A percentile compares a stretch with the other conserved stretches of the same genome.
Conservation (phyloP, 2,113 vertebrate genomes). For the Hypanus sabinus region DNA sequence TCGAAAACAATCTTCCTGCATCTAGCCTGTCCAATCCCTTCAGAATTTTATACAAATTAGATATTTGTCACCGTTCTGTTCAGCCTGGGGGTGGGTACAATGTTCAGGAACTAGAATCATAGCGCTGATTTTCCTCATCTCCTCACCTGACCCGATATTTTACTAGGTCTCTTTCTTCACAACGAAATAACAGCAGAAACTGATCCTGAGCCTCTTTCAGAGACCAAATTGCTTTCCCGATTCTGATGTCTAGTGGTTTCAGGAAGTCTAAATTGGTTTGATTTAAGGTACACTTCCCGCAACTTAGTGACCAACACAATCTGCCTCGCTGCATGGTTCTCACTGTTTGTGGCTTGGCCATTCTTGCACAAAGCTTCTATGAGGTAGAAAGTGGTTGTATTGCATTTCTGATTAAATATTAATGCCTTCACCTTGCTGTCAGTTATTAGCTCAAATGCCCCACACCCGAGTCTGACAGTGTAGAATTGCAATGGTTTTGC, state of each 20-base stretch:
- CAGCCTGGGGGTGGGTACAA: not conserved
- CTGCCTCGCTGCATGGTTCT: not conserved
- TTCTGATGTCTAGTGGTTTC: not conserved
- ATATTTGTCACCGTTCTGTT: not conserved
- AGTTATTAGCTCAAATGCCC: not conserved
- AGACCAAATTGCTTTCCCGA: not conserved
- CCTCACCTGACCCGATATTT: not conserved
- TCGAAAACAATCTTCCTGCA: too few relatives aligned
- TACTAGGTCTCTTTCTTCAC: not conserved
- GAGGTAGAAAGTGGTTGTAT: not conserved
- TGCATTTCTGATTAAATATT: not conserved
- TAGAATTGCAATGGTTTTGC: too few relatives aligned
- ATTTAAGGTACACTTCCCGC: not conserved
- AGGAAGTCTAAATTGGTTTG: not conserved
- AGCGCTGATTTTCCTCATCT: slow-evolving; percentile 14
- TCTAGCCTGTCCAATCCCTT: too few relatives aligned
- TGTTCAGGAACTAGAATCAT: not conserved
- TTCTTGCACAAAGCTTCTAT: not conserved
- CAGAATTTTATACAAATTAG: too few relatives aligned
- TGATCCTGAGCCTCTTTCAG: not conserved
- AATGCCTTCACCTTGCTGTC: not conserved
- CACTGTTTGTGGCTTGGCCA: not conserved
- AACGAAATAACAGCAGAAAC: not conserved
- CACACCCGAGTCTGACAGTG: not conserved
- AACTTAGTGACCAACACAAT: not conserved